phyloP scores from a whole-genome alignment of 2,888 invertebrate genomes.

The Callyntrura guangdongensis region DNA sequence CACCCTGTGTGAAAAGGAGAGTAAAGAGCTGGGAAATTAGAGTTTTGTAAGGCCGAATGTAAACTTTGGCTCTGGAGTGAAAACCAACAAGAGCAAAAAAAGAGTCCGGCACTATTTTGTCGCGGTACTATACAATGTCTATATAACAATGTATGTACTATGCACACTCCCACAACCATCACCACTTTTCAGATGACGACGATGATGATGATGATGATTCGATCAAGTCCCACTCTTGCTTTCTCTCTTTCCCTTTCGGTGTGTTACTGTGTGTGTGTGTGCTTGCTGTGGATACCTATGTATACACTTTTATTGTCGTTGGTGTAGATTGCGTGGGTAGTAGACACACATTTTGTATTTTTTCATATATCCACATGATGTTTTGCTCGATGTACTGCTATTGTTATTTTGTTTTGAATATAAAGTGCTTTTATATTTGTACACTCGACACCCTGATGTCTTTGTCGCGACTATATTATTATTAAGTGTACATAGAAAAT shows the following conservation, averaged over 20 bases:
- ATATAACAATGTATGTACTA: not conserved
- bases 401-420: conserved; percentile 12
- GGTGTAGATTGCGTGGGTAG: not conserved
- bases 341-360: not conserved
- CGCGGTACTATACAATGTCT: not conserved
- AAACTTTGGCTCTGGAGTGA: conserved; percentile 53
- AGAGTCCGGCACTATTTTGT: not conserved
- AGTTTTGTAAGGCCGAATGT: conserved; percentile 36
- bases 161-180: not conserved
- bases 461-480: not conserved
- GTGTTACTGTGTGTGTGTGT: not conserved
- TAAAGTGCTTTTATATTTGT: conserved; percentile 49
- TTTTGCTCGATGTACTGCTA: not conserved
- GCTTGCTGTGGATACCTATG: not conserved
- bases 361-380: not conserved
- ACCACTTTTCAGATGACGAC: conserved; percentile 1
- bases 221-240: conserved; percentile 70
- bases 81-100: conserved; percentile 37
- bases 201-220: conserved; percentile 33
- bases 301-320: too few species aligned
- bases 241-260: not conserved
- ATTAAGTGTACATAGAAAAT: not conserved
- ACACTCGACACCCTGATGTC: not conserved
- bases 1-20: not conserved
- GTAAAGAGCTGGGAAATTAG: conserved; percentile 48